These are phyloP conservation scores for Xerus rutilus DNA, from an alignment of 2,797 vertebrate genomes.

Conservation along the genomic window DNA sequence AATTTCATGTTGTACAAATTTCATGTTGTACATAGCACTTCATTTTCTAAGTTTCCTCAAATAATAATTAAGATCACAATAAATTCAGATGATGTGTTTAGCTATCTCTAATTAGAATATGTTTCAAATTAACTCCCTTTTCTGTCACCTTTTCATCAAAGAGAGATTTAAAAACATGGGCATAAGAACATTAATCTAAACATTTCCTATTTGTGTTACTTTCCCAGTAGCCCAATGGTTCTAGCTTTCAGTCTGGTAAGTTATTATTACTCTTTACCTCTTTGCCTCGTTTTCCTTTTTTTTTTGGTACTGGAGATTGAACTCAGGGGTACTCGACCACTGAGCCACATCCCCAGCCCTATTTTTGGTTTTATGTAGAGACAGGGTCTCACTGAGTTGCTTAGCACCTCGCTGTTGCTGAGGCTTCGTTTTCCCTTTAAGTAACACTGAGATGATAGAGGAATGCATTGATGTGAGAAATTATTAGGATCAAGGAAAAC, in stretches of 20 bases:
- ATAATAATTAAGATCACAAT: slow-evolving; percentile 35
- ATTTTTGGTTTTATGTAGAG: too few relatives aligned
- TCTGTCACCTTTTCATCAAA: slow-evolving; percentile 11
- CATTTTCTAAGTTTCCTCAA: neutral
- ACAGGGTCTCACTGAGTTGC: too few relatives aligned
- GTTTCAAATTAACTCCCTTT: neutral
- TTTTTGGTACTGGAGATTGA: too few relatives aligned
- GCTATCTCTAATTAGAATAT: neutral
- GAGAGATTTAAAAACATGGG: slow-evolving; percentile 4
- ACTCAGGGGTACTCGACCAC: too few relatives aligned
- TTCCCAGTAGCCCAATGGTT: neutral
- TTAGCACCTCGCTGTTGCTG: too few relatives aligned
- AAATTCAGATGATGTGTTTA: neutral
- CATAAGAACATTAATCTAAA: neutral
- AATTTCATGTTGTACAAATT: neutral
- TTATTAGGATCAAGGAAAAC: neutral
- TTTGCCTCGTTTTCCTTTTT: too few relatives aligned
- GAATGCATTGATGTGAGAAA: neutral
- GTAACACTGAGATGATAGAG: neutral
- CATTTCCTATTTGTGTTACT: neutral
- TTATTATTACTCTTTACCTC: neutral
- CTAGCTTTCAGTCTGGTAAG: neutral
- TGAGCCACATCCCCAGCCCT: too few relatives aligned
- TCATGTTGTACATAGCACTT: neutral
- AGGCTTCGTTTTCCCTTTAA: neutral